Base-by-base conservation (phyloP, 2,113 vertebrate genomes). In the Chauna torquata region DNA sequence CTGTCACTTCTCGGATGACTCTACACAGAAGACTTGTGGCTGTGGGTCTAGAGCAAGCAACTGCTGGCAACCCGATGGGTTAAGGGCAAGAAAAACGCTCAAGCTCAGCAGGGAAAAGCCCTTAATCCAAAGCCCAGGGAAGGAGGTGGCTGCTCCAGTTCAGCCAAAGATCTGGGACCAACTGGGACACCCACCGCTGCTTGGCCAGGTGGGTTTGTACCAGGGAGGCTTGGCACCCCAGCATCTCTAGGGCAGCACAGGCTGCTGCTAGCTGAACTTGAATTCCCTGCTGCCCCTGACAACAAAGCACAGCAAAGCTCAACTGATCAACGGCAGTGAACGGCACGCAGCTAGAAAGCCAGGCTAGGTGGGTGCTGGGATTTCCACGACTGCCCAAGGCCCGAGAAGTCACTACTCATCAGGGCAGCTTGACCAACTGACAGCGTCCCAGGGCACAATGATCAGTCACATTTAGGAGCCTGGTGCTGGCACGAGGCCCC, bases 231-330 rank as follows among this genome's bases (percentile, higher is more conserved):
- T 64, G 65, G 57, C 38, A 22, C 74, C 61, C 20, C n/a, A 2
- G 7, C 24, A 85, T 71, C 94, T 94, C 86, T 13, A 80, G 77
- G 61, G 86, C 62, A 65, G 77, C 70, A 61, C 18, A 45, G 85
- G 77, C 76, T 92, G 74, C 72, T 72, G n/a, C 5, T 3, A 2
- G 66, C 52, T 86, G 82, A 92, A 91, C 59, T 55, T 86, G 91
- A 97, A 94, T 96, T 82, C 92, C 90, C 95, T 40, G 50, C 84
- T 92, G 92, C 44, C 64, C 86, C 95, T 65, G 32, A 86, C 90
- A 94, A 82, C 40, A 49, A 28, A 23, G 42, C 8, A 2, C 70
- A 86, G 82, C 50, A 70, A 85, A 86, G 90, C 88, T 87, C 71
- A 72, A 80, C 72, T 91, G 84, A 90, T 86, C 16, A 0, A 65